Conservation (phyloP, 2,113 vertebrate genomes). For the Hemiscyllium ocellatum region DNA sequence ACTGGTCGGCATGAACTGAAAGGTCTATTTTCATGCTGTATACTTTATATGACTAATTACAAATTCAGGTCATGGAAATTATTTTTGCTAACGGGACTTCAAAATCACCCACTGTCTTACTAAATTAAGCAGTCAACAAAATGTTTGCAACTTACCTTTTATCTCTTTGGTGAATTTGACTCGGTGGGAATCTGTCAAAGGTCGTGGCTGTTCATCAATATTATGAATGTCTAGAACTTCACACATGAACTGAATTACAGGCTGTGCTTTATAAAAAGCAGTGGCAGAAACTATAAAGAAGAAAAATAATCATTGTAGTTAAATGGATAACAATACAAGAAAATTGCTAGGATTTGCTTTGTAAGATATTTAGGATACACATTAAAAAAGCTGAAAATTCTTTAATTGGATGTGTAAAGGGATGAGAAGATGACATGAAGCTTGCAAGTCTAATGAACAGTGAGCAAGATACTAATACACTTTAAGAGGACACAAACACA, state of each 20-base stretch:
- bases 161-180: conserved; percentile 99
- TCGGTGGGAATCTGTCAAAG: conserved; percentile 95
- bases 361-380: background rate
- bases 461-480: background rate
- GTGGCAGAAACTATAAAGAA: conserved; percentile 83
- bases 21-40: too few species aligned
- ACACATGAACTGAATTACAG: conserved; percentile 99
- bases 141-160: conserved; percentile 71
- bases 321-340: background rate
- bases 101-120: background rate
- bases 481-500: background rate
- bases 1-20: too few species aligned
- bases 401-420: background rate
- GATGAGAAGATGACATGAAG: background rate
- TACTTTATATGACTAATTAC: too few species aligned
- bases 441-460: background rate
- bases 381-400: background rate
- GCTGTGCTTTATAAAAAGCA: conserved; percentile 99
- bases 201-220: conserved; percentile 96
- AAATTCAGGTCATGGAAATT: background rate
- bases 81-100: background rate
- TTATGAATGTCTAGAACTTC: conserved; percentile 99
- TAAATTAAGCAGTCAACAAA: conserved; percentile 15
- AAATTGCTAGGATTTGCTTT: background rate
- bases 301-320: background rate